Base-by-base conservation (phyloP, 2,797 vertebrate species). In the Myioborus melanocephalus region DNA sequence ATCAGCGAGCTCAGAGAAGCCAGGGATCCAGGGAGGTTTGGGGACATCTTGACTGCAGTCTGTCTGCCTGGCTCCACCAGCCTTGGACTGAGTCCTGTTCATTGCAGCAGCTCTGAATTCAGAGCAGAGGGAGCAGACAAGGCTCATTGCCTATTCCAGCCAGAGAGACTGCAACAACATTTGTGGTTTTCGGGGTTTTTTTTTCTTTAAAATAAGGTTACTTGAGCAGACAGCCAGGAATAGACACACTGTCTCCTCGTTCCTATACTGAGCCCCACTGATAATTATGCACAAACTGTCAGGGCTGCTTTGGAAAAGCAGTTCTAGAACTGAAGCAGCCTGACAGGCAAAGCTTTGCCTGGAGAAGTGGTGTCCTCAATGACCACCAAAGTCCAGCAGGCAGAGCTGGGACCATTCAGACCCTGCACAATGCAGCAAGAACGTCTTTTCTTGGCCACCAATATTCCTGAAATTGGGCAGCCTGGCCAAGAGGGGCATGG, bases 1-100 rank as follows among this genome's bases (percentile, higher is more conserved):
- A 91, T 35, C 1, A 1, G 64, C 14, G 46, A 60, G 70, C 68
- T 95, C 66, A 87, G 68, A 70, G 73, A 34, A 89, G 92, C 5
- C 69, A 81, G 86, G 66, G 77, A 94, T 73, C 5, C 69, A 66
- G 86, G 66, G 80, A 94, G 77, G 77, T 91, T 53, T 93, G 87
- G 93, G 89, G 95, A 93, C 94, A 90, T 91, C 93, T 85, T 94
- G 86, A 71, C 95, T 96, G 95, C 95, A 94, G 94, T 84, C 91
- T 95, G 94, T 72, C 87, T 94, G 77, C 77, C 94, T 94, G 89
- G 76, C 94, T 96, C 91, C 46, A 4, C 76, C 0, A 6, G 66
- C 27, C 91, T 96, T 97, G 93, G 95, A 96, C 90, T 56, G 52
- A 24, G 49, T 96, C 89, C 80, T 87, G 93, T 90, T 73, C 87